Evolutionary conservation across 2,113 vertebrate species (phyloP), one percentile per base, ranked within the genome.

Genomic region (Epinephelus lanceolatus): DNA sequence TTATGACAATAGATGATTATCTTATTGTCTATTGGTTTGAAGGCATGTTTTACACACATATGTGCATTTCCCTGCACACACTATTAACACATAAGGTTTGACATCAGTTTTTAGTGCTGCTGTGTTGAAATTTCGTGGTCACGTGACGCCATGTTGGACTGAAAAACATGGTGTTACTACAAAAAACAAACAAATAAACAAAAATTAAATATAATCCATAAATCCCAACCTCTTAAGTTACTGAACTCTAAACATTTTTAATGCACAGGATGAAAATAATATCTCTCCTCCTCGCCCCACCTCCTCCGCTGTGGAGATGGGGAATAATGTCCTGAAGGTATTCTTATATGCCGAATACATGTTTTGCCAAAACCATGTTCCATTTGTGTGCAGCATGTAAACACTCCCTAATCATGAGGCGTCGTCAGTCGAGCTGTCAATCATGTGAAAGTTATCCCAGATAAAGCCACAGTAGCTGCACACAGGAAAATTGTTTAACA

Each of bases 301-400:
- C 18, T 57, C 52, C 56, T 77, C 82, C 33, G 42, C 25, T 60
- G 59, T 45, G 23, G 21, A 57, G 25, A 30, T 1, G 33, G 9
- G 23, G 25, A 37, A 71, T 47, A 59, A 78, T 21, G 52, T 23
- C 78, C 70, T 81, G 13, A 49, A 79, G 75, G 78, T 84, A 66
- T 82, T 84, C 57, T 56, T 79, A 78, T 79, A 84, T 86, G 70
- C 70, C 67, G 86, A 81, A 76, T 74, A 33, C 61, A 55, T 83
- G 61, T 75, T 86, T 70, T 81, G 60, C 74, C 67, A 79, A 75
- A 69, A 76, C 69, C 62, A 53, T 49, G 73, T 73, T 86, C 65
- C 23, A 61, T 86, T 86, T 73, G 52, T 62, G 73, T 71, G 62
- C 27, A 42, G 57, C 21, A 51, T 85, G 79, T 56, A 81, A 83